Evolutionary conservation across 2,888 invertebrate genomes (phyloP), one percentile per base, ranked within the genome.

Genomic region (Axea sp.): DNA sequence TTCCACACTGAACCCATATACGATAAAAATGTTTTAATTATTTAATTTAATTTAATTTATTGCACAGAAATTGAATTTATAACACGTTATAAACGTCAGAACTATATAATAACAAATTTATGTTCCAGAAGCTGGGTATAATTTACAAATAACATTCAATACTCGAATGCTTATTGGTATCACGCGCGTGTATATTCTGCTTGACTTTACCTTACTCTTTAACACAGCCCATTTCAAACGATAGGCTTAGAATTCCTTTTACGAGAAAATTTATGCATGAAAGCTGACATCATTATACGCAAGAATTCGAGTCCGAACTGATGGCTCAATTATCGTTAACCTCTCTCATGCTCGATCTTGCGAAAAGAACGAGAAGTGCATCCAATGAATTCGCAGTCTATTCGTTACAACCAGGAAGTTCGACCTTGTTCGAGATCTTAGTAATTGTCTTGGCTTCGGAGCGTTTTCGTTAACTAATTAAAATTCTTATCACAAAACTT

Each of bases 371-470:
- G 75, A 76, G 78, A 76, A 73, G 73, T 73, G 74, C 78, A 77
- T 79, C 77, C 80, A 81, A 82, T 83, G 83, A 82, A 83, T 84
- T 79, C 73, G 75, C 77, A 80, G 80, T 79, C 82, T 78, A 81
- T 80, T 82, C 82, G 80, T 81, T 79, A 81, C 80, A 79, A 80
- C 76, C 81, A 81, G 83, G 82, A 83, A 83, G 77, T 73, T 76
- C 80, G 81, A 80, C 78, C 80, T 80, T 78, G 78, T 80, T 80
- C 75, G 73, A 76, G 64, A 69, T 71, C 74, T 59, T 67, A 65
- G 73, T 82, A 83, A 83, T 83, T 82, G 82, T 83, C 82, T 83
- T 80, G 78, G 78, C 77, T 82, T 77, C 73, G 75, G 76, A 65
- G 75, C 41, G 74, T 75, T 76, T 77, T 75, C 62, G 65, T 59